Evolutionary conservation across 2,797 vertebrate genomes (phyloP).

Genomic region (Scolopax rusticola): DNA sequence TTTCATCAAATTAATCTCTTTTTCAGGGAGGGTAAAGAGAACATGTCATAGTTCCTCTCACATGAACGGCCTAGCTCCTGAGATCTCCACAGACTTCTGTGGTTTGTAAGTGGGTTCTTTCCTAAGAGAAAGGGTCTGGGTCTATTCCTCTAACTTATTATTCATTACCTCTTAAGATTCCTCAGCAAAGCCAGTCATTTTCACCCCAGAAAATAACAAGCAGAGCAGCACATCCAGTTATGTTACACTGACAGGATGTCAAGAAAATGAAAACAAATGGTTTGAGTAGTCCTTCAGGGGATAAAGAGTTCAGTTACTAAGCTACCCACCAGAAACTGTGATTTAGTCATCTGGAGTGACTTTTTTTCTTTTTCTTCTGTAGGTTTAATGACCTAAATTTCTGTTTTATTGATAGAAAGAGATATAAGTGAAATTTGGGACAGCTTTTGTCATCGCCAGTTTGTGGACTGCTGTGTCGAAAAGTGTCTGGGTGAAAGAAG

Average conservation of each 20-base stretch:
- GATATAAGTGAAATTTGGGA: constrained; percentile 47
- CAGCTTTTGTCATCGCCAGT: constrained; percentile 25
- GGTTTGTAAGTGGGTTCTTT: background rate
- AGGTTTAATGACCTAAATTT: constrained; percentile 52
- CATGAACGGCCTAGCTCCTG: background rate
- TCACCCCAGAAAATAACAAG: constrained; percentile 50
- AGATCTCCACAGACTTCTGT: background rate
- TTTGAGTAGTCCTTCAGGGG: constrained; percentile 56
- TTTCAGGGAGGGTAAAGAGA: background rate
- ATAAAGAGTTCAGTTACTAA: constrained; percentile 75
- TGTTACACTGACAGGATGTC: constrained; percentile 66
- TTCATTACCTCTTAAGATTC: constrained; percentile 38
- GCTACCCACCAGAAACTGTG: constrained; percentile 62
- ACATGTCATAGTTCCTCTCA: background rate
- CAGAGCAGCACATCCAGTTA: constrained; percentile 53
- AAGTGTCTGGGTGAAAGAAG: constrained; percentile 57
- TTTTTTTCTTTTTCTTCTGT: constrained; percentile 66
- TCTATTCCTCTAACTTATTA: constrained; percentile 1
- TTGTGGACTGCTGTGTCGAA: constrained; percentile 19
- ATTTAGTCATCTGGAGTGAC: constrained; percentile 70
- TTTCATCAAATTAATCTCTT: background rate
- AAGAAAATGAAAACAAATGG: constrained; percentile 79
- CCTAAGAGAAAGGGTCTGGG: background rate
- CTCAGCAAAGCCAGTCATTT: constrained; percentile 35
- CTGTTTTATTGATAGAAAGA: constrained; percentile 45